phyloP scores from a whole-genome alignment of 2,113 vertebrate species.

The Gopherus flavomarginatus region DNA sequence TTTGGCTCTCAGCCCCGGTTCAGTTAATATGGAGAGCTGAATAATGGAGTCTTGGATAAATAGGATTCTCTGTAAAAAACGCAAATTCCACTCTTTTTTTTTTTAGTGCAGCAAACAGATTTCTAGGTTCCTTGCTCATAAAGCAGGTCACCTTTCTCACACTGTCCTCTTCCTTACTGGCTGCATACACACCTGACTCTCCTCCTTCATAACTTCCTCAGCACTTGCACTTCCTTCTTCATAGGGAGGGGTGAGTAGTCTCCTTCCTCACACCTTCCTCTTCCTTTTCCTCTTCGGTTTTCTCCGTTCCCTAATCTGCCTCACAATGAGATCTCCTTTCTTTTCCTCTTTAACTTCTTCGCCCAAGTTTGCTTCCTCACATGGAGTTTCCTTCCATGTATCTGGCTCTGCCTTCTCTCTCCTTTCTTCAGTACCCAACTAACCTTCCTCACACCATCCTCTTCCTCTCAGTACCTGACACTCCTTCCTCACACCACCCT shows the following conservation, averaged over 20 bases:
- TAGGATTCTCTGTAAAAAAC: too few relatives aligned
- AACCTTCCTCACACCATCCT: too few relatives aligned
- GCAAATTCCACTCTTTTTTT: too few relatives aligned
- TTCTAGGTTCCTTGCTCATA: accelerated
- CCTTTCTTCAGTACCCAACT: background rate
- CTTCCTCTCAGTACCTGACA: too few relatives aligned
- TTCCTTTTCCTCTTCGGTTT: background rate
- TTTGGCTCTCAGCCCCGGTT: too few relatives aligned
- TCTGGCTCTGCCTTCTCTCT: background rate
- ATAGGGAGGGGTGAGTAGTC: background rate
- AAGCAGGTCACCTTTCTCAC: background rate
- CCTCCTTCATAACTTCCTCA: background rate
- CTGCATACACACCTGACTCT: accelerated
- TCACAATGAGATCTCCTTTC: background rate
- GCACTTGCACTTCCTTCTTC: background rate
- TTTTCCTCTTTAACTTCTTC: background rate
- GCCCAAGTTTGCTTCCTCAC: background rate
- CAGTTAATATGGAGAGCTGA: too few relatives aligned
- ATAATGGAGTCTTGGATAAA: too few relatives aligned
- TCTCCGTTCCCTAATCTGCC: background rate
- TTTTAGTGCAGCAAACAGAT: too few relatives aligned
- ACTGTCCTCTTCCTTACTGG: background rate
- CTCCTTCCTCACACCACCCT: background rate
- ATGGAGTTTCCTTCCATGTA: background rate
- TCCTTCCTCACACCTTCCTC: background rate